Evolutionary conservation across 2,113 vertebrate genomes (phyloP).

Genomic region (Saimiri boliviensis): DNA sequence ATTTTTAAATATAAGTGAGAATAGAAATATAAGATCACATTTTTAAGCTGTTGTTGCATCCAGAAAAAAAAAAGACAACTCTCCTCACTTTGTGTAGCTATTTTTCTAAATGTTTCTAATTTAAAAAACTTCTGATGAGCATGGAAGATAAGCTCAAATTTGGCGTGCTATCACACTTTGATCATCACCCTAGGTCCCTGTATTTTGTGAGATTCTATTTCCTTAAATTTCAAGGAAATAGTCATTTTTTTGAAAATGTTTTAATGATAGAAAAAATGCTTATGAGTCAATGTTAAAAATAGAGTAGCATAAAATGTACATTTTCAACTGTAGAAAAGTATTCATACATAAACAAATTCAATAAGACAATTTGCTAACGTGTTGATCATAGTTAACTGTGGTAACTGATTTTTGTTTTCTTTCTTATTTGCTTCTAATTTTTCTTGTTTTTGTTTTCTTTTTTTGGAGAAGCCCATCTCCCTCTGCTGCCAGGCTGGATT

Average conservation of each 20-base stretch:
- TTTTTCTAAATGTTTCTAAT: background rate
- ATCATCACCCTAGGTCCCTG: background rate
- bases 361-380: background rate
- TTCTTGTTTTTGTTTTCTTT: background rate
- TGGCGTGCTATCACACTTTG: background rate
- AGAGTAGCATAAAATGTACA: background rate
- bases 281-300: slow-evolving; percentile 24
- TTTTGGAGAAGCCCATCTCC: too few species aligned
- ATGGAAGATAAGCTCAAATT: background rate
- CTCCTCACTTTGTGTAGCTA: background rate
- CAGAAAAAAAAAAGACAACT: background rate
- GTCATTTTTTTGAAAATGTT: background rate
- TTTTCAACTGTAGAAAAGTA: background rate
- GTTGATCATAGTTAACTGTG: background rate
- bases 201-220: background rate
- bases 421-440: background rate
- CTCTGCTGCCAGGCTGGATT: too few species aligned
- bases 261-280: background rate
- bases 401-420: background rate
- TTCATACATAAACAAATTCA: background rate
- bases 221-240: background rate
- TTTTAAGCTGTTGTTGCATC: background rate
- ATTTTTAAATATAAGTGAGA: background rate
- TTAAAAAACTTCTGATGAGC: background rate
- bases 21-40: background rate